phyloP scores from a whole-genome alignment of 2,888 invertebrate genomes.

The Caenorhabditis zanzibari region DNA sequence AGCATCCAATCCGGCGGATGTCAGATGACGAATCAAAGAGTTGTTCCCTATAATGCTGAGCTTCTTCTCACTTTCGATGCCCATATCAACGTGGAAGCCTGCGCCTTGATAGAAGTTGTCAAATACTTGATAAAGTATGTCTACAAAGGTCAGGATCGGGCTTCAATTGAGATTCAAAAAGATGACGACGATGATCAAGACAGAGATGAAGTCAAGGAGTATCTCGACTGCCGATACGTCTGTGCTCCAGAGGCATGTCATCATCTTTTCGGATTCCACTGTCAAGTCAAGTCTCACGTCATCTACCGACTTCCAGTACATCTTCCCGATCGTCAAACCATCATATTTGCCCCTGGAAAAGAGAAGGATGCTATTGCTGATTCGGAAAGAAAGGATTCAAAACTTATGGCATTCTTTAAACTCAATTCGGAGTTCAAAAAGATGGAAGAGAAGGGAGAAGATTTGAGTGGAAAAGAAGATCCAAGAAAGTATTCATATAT shows the following conservation, averaged over 20 bases:
- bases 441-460: constrained; percentile 7
- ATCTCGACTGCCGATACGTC: constrained; percentile 63
- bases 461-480: background rate
- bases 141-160: constrained; percentile 15
- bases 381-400: background rate
- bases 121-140: constrained; percentile 30
- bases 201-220: constrained; percentile 42
- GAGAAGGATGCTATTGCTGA: background rate
- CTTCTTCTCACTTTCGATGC: constrained; percentile 65
- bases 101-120: constrained; percentile 76
- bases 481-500: background rate
- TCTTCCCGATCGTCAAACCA: constrained; percentile 13
- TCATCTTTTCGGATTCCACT: constrained; percentile 60
- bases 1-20: background rate
- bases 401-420: constrained; percentile 11
- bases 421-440: background rate
- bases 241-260: constrained; percentile 65
- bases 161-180: background rate
- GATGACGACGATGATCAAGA: background rate
- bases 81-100: constrained; percentile 77
- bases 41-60: constrained; percentile 83
- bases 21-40: constrained; percentile 77
- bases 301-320: constrained; percentile 18
- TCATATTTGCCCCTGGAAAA: background rate
- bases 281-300: constrained; percentile 1